phyloP scores from a whole-genome alignment of 1,140 invertebrate genomes.

The Trichoplusia ni region DNA sequence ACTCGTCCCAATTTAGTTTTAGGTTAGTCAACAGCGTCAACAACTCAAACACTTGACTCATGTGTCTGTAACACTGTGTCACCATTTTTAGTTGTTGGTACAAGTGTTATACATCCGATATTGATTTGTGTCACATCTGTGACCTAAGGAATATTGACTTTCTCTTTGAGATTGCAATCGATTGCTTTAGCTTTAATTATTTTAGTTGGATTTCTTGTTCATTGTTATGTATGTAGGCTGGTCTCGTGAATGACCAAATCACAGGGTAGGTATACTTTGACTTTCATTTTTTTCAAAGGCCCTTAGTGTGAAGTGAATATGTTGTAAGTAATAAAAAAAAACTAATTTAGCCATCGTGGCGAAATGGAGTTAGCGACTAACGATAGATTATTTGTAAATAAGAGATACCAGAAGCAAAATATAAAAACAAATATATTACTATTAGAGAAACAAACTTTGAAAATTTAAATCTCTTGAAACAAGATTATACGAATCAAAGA shows the following conservation, averaged over 20 bases:
- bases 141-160: neutral
- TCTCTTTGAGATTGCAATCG: neutral
- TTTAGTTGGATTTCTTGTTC: neutral
- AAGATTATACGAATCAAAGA: too few relatives aligned
- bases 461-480: too few relatives aligned
- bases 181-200: neutral
- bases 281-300: too few relatives aligned
- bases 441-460: too few relatives aligned
- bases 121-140: slow-evolving; percentile 6
- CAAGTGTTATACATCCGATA: neutral
- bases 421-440: too few relatives aligned
- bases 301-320: too few relatives aligned
- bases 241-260: too few relatives aligned
- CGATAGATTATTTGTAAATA: too few relatives aligned
- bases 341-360: too few relatives aligned
- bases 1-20: neutral
- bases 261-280: too few relatives aligned
- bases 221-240: neutral
- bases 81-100: slow-evolving; percentile 9
- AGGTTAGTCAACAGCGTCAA: neutral
- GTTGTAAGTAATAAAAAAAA: too few relatives aligned
- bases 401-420: neutral
- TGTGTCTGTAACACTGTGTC: neutral
- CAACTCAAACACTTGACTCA: neutral
- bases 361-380: too few relatives aligned